phyloP scores from a whole-genome alignment of 2,797 vertebrate genomes.

The Chloroceryle amazona region DNA sequence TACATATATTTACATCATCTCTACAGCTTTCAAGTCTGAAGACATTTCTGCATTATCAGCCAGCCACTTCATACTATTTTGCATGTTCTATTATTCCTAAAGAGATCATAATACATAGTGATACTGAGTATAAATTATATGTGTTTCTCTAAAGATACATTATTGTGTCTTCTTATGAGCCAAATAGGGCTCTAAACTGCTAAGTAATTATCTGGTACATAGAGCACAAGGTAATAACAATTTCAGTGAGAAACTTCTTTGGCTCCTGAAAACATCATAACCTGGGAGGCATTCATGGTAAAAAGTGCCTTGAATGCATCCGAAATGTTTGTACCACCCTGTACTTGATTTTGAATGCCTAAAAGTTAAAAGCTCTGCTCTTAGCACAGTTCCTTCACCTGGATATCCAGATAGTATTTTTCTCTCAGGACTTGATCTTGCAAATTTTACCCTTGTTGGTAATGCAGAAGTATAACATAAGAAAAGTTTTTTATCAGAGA shows the following conservation, averaged over 20 bases:
- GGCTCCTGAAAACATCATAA: background rate
- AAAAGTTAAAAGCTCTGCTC: background rate
- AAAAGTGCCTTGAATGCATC: background rate
- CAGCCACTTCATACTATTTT: background rate
- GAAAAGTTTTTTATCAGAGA: background rate
- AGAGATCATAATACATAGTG: background rate
- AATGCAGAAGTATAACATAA: background rate
- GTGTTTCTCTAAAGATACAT: background rate
- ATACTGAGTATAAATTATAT: background rate
- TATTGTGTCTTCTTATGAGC: background rate
- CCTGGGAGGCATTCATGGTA: background rate
- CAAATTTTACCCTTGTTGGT: background rate
- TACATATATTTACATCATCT: background rate
- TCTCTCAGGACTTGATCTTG: background rate
- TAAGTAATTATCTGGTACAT: background rate
- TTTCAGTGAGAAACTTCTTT: background rate
- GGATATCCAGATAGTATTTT: background rate
- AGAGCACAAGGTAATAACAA: background rate
- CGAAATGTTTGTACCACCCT: background rate
- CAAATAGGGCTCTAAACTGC: background rate
- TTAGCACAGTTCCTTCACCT: background rate
- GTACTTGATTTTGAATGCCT: background rate
- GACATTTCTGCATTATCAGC: background rate
- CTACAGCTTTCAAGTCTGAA: background rate
- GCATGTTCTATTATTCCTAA: background rate